Percentiles rank a stretch among this genome's conserved stretches.
Evolutionary conservation across 2,888 invertebrate genomes (phyloP).

Genomic region (Drosophila greeni): DNA sequence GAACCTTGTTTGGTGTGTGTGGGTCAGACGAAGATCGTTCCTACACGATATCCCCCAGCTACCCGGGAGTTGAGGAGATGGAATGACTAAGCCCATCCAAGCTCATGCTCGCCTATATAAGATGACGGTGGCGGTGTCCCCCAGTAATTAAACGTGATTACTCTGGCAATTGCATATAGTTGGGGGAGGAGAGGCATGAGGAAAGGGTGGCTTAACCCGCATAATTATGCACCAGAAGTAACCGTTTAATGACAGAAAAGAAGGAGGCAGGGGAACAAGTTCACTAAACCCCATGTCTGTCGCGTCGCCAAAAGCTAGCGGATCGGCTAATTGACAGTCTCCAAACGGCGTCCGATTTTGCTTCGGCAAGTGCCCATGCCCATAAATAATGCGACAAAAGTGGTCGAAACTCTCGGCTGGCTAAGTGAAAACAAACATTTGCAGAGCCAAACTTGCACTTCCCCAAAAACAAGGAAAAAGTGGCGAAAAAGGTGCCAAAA

Average conservation of each 20-base stretch:
- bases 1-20: conserved; percentile 40
- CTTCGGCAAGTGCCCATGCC: conserved; percentile 28
- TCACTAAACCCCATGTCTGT: conserved; percentile 59
- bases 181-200: conserved; percentile 8
- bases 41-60: conserved; percentile 57
- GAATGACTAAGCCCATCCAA: conserved; percentile 19
- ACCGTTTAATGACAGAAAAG: conserved; percentile 26
- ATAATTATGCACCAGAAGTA: conserved; percentile 57
- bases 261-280: conserved; percentile 34
- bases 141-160: conserved; percentile 66
- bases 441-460: conserved; percentile 34
- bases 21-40: conserved; percentile 48
- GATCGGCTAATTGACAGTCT: conserved; percentile 38
- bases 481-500: neutral
- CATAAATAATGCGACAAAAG: conserved; percentile 29
- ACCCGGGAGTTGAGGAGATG: conserved; percentile 31
- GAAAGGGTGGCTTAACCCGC: conserved; percentile 28
- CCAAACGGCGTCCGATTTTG: conserved; percentile 20
- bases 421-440: conserved; percentile 25
- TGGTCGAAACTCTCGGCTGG: conserved; percentile 16
- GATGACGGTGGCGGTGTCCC: conserved; percentile 46
- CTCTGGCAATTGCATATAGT: conserved; percentile 33
- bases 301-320: conserved; percentile 22
- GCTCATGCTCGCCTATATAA: conserved; percentile 4
- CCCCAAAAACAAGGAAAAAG: neutral